phyloP scores from a whole-genome alignment of 2,113 vertebrate species.

The Chauna torquata region DNA sequence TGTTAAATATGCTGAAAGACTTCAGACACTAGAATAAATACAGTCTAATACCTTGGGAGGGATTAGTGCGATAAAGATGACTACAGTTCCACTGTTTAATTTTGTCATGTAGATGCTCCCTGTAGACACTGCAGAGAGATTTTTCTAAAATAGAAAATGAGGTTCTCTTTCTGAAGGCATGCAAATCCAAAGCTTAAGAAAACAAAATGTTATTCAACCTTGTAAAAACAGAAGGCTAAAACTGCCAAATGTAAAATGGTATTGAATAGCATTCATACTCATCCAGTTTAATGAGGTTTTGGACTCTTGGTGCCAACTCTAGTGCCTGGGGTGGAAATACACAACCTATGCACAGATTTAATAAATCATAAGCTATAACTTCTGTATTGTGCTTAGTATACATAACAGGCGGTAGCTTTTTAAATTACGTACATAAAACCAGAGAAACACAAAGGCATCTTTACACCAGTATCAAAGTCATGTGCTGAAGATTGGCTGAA shows the following conservation, averaged over 20 bases:
- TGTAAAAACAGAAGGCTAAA: constrained; percentile 37
- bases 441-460: background rate
- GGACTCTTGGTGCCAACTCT: background rate
- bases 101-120: constrained; percentile 52
- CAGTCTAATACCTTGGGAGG: constrained; percentile 51
- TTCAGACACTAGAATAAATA: constrained; percentile 58
- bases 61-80: constrained; percentile 56
- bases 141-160: constrained; percentile 62
- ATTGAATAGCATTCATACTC: constrained; percentile 41
- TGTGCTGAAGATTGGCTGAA: background rate
- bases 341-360: background rate
- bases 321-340: background rate
- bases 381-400: background rate
- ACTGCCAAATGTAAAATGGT: constrained; percentile 34
- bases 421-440: background rate
- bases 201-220: constrained; percentile 44
- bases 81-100: constrained; percentile 33
- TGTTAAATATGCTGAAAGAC: constrained; percentile 55
- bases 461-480: background rate
- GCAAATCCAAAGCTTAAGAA: constrained; percentile 58
- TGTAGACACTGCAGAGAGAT: constrained; percentile 21
- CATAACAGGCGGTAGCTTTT: background rate
- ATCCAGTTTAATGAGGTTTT: constrained; percentile 47
- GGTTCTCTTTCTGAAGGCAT: constrained; percentile 35
- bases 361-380: background rate